Evolutionary conservation across 2,797 vertebrate genomes (phyloP).

Genomic region (Picus viridis): DNA sequence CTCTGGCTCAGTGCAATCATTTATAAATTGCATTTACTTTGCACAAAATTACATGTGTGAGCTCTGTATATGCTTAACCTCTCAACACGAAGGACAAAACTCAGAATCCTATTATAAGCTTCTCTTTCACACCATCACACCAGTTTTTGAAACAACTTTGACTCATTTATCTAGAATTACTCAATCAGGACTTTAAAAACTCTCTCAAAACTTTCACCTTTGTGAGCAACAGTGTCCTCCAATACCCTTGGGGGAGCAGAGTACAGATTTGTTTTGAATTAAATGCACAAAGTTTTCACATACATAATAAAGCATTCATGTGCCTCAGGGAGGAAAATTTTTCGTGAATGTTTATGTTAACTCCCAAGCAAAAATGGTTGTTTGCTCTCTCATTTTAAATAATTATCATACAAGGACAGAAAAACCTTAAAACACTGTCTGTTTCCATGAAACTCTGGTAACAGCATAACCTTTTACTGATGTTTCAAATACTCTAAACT

Average conservation of each 20-base stretch:
- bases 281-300: background rate
- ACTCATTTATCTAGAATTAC: background rate
- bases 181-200: background rate
- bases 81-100: slow-evolving; percentile 25
- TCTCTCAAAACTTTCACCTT: background rate
- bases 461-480: background rate
- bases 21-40: slow-evolving; percentile 53
- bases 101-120: background rate
- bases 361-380: background rate
- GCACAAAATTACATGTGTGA: background rate
- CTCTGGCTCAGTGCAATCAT: slow-evolving; percentile 5
- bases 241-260: background rate
- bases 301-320: background rate
- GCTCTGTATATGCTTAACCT: background rate
- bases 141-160: background rate
- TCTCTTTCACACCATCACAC: background rate
- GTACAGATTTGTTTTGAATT: slow-evolving; percentile 31
- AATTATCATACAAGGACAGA: background rate
- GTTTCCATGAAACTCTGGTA: background rate
- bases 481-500: background rate
- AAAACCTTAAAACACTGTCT: background rate
- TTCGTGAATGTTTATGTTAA: background rate
- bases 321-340: background rate
- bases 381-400: background rate
- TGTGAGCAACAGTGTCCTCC: background rate